phyloP scores from a whole-genome alignment of 2,888 invertebrate species.

The Incurvaria masculella region DNA sequence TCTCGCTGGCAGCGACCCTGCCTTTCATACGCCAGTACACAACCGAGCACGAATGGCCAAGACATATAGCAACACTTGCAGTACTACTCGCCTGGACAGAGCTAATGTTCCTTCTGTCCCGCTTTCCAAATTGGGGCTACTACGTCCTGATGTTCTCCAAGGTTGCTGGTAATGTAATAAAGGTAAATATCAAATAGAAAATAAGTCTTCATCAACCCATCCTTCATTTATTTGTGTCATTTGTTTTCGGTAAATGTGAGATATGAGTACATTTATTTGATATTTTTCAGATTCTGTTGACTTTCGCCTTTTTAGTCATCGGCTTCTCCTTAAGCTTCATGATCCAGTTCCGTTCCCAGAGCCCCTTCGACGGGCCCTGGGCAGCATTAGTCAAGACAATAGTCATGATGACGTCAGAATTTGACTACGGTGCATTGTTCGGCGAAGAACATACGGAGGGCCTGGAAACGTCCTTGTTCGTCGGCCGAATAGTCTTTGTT shows the following conservation, averaged over 20 bases:
- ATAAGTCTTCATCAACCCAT: no score
- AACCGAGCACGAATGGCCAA: slow-evolving; percentile 33
- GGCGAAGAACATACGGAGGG: slow-evolving; percentile 38
- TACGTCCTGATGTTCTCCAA: slow-evolving; percentile 62
- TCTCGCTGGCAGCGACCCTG: slow-evolving; percentile 40
- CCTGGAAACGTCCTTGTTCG: slow-evolving; percentile 34
- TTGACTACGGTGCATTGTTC: slow-evolving; percentile 51
- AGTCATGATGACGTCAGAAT: slow-evolving; percentile 61
- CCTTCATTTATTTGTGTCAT: no score
- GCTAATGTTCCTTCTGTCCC: slow-evolving; percentile 54
- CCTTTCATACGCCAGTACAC: slow-evolving; percentile 31
- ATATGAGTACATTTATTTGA: no score
- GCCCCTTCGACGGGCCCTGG: slow-evolving; percentile 51
- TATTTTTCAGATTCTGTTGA: slow-evolving; percentile 45
- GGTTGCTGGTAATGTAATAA: slow-evolving; percentile 53
- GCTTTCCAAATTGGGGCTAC: slow-evolving; percentile 57
- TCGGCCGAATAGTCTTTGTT: slow-evolving; percentile 41
- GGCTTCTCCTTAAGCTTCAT: slow-evolving; percentile 56
- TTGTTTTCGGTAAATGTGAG: no score
- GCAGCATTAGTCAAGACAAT: slow-evolving; percentile 53
- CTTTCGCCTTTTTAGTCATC: slow-evolving; percentile 47
- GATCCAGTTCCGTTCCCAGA: slow-evolving; percentile 50
- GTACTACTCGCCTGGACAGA: slow-evolving; percentile 55
- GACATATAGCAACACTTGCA: slow-evolving; percentile 51
- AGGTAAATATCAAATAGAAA: no score